A percentile compares a stretch with the other conserved stretches of the same genome.
Conservation (phyloP, 2,797 vertebrate species). For the Florisuga fusca region DNA sequence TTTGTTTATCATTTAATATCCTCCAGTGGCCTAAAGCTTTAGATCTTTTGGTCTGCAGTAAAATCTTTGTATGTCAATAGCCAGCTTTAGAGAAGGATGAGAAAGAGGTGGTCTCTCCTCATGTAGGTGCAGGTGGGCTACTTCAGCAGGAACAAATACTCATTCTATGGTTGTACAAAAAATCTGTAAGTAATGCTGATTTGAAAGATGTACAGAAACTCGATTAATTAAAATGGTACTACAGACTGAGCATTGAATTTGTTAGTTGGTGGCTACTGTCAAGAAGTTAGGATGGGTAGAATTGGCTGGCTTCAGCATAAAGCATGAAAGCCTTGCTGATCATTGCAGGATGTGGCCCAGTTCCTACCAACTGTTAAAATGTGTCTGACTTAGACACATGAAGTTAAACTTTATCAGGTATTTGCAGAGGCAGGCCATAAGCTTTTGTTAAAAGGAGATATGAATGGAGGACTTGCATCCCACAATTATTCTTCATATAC, state of each 20-base stretch:
- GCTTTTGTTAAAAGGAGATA: neutral
- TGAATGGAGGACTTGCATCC: neutral
- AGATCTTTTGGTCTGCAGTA: slow-evolving; percentile 51
- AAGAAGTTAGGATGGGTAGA: neutral
- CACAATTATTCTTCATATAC: neutral
- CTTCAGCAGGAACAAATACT: neutral
- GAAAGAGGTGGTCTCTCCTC: neutral
- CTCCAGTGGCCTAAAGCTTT: slow-evolving; percentile 58
- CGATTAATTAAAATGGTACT: slow-evolving; percentile 34
- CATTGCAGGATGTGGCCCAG: neutral
- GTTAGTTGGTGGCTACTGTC: neutral
- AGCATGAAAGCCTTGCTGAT: neutral
- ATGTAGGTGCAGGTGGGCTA: neutral
- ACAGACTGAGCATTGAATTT: slow-evolving; percentile 45
- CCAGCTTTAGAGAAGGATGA: slow-evolving; percentile 39
- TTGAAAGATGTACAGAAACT: neutral
- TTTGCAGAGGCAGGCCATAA: neutral
- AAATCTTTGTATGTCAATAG: slow-evolving; percentile 28
- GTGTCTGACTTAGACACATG: neutral
- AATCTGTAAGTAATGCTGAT: slow-evolving; percentile 1
- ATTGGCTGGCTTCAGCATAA: neutral
- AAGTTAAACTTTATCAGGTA: neutral
- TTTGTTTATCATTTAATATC: slow-evolving; percentile 74
- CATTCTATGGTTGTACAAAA: neutral
- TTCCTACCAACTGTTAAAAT: neutral